Evolutionary conservation across 2,797 vertebrate species (phyloP), one percentile per base, ranked within the genome.

Genomic region (Acanthurus lineatus): DNA sequence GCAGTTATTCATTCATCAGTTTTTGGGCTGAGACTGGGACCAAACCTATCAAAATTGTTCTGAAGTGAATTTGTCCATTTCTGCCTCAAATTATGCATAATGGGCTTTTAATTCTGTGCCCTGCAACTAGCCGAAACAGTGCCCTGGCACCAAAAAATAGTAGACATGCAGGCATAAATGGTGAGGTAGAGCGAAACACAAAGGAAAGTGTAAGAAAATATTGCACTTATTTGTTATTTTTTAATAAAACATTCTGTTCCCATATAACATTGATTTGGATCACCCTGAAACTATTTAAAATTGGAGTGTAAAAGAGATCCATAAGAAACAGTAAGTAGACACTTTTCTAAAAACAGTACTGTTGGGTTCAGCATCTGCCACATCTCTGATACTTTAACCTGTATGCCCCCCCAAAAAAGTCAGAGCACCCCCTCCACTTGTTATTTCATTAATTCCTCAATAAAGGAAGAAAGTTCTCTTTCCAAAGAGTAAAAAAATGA

Each of bases 1-100:
- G 62, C 74, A 83, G 86, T 81, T 84, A 85, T 88, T 83, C 79
- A 79, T 91, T 89, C 80, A 89, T 90, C 83, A 81, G 70, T 89
- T 88, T 88, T 86, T 82, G 88, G 88, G 77, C 86, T 79, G 69
- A 76, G 77, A 9, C 76, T 70, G 79, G 44, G 75, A 88, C 85
- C 88, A 80, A 83, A 89, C 51, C 84, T 76, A 73, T 86, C 86
- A 83, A 87, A 85, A 86, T 61, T 54, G 73, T 79, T 83, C 75
- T 78, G 80, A 84, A 89, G 79, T 82, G 73, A 86, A 72, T 84
- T 64, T 83, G 84, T 83, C 75, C 76, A 70, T 85, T 80, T 72
- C 73, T 74, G 77, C 73, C 59, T 83, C 66, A 65, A 80, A 82
- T 85, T 71, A 78, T 76, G 71, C 78, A 73, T 62, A 76, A 87